Conservation (phyloP, 2,888 invertebrate genomes). For the Tridacna gigas region DNA sequence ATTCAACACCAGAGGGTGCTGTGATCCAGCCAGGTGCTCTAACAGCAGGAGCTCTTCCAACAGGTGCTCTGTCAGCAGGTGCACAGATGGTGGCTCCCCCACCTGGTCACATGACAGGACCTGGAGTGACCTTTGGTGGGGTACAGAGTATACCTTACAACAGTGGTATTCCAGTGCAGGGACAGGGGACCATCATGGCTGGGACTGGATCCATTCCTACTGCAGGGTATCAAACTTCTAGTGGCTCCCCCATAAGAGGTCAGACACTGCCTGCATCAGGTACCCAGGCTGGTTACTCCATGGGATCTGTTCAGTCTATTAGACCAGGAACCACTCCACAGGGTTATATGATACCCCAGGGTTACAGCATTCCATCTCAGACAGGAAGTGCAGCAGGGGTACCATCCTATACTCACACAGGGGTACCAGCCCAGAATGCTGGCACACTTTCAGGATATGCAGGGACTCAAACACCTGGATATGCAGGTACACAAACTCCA, state of each 20-base stretch:
- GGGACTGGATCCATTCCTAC: constrained; percentile 28
- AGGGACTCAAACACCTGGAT: constrained; percentile 41
- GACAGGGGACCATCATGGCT: constrained; percentile 14
- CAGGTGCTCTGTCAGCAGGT: constrained; percentile 8
- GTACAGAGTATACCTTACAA: constrained; percentile 17
- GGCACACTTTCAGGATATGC: constrained; percentile 6
- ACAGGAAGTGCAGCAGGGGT: constrained; percentile 34
- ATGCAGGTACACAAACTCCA: constrained; percentile 37
- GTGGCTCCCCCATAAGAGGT: constrained; percentile 37
- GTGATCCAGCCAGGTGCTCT: constrained; percentile 23
- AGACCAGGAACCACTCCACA: constrained; percentile 37
- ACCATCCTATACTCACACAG: constrained; percentile 22
- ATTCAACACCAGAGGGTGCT: constrained; percentile 51
- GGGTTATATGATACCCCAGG: constrained; percentile 54
- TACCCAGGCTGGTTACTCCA: background rate
- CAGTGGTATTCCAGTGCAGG: constrained; percentile 11
- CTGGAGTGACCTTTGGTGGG: constrained; percentile 36
- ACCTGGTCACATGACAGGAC: constrained; percentile 33
- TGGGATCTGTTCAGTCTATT: constrained; percentile 14
- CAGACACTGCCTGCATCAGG: constrained; percentile 20
- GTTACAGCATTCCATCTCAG: constrained; percentile 52
- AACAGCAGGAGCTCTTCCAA: constrained; percentile 30
- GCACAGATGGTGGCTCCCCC: background rate
- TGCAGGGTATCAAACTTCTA: constrained; percentile 35
- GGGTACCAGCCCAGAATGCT: constrained; percentile 25